These are phyloP conservation scores for Caenorhabditis japonica DNA, from an alignment of 2,888 invertebrate genomes.

Conservation along the genomic window DNA sequence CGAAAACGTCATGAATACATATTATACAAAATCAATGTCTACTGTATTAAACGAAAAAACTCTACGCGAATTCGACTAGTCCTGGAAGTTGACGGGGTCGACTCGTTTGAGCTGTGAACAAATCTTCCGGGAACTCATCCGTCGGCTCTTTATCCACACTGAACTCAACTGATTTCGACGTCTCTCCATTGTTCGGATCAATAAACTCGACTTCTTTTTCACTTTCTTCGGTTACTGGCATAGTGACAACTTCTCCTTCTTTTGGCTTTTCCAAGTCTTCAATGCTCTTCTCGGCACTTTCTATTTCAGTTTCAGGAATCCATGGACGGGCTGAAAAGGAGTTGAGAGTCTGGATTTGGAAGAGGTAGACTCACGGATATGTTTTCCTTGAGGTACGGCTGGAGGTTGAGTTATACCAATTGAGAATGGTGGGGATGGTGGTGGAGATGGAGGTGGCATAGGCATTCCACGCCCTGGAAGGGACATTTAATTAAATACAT, in stretches of 20 bases:
- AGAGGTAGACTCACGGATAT: slow-evolving; percentile 31
- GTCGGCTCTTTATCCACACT: slow-evolving; percentile 32
- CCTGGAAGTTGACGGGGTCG: slow-evolving; percentile 46
- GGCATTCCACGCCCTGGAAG: slow-evolving; percentile 48
- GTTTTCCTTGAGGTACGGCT: slow-evolving; percentile 43
- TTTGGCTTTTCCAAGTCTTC: too few species aligned
- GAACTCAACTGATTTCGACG: slow-evolving; percentile 19
- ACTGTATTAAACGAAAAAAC: too few species aligned
- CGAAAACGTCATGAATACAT: too few species aligned
- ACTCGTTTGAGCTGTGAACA: slow-evolving; percentile 47
- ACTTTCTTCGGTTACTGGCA: not conserved
- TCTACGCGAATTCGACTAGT: slow-evolving; percentile 42
- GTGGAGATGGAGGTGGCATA: slow-evolving; percentile 44
- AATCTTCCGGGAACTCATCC: slow-evolving; percentile 41
- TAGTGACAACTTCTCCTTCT: slow-evolving; percentile 16
- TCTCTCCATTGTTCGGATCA: slow-evolving; percentile 20
- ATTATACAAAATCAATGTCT: too few species aligned
- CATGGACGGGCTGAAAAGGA: slow-evolving; percentile 41
- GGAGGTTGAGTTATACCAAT: slow-evolving; percentile 35
- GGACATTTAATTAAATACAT: too few species aligned
- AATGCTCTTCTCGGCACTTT: slow-evolving; percentile 9
- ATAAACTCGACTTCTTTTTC: slow-evolving; percentile 7
- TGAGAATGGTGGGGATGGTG: slow-evolving; percentile 41
- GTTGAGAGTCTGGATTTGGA: too few species aligned
- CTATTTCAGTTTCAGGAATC: slow-evolving; percentile 40